These are phyloP conservation scores for Perca flavescens DNA, from an alignment of 2,113 vertebrate species.

Conservation along the genomic window DNA sequence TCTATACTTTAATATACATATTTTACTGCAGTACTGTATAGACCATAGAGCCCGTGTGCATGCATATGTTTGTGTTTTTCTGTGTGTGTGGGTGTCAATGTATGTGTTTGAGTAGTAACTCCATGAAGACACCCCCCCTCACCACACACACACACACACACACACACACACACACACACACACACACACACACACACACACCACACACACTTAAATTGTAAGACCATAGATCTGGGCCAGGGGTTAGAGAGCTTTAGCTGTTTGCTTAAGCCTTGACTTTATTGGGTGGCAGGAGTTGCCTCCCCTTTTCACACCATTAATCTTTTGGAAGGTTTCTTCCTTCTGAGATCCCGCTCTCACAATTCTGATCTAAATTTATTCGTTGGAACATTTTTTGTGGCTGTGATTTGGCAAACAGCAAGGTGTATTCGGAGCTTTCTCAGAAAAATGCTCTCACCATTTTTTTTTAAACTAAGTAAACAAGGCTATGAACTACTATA, in stretches of 20 bases:
- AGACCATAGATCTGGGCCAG: conserved; percentile 52
- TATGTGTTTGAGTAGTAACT: conserved; percentile 17
- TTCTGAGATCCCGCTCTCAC: conserved; percentile 63
- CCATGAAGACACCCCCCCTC: background rate
- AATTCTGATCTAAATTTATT: conserved; percentile 62
- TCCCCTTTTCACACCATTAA: conserved; percentile 69
- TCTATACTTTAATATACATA: conserved; percentile 2
- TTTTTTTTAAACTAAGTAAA: conserved; percentile 54
- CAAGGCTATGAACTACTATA: conserved; percentile 50
- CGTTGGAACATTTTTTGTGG: conserved; percentile 53
- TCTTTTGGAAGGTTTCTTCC: conserved; percentile 68
- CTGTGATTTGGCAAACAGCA: conserved; percentile 64
- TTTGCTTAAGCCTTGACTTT: conserved; percentile 69
- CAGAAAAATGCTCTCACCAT: conserved; percentile 39
- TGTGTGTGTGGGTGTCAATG: background rate
- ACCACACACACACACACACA: background rate
- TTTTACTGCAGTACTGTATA: conserved; percentile 5
- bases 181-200: conserved; percentile 18
- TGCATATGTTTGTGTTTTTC: background rate
- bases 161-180: background rate
- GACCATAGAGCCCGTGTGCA: background rate
- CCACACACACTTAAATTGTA: conserved; percentile 24
- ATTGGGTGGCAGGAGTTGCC: conserved; percentile 62
- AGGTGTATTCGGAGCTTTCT: conserved; percentile 45
- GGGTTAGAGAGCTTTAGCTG: conserved; percentile 51